Base-by-base conservation (phyloP, 2,113 vertebrate species). In the Aythya baeri region DNA sequence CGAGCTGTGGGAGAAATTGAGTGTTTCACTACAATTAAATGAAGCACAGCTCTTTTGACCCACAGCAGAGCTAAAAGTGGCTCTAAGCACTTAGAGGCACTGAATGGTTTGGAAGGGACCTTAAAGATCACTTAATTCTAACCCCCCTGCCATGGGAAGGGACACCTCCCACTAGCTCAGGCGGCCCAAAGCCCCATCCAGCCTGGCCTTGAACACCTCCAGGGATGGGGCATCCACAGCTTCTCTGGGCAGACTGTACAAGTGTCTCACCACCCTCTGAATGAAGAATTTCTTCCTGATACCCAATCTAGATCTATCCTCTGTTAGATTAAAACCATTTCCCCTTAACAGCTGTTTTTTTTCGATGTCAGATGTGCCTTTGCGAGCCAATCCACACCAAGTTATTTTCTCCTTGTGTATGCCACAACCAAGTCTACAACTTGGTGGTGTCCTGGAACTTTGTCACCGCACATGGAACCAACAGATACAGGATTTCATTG, bases 311-410 rank as follows among this genome's bases (percentile, higher is more conserved):
- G 38, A 41, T 12, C 34, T 38, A 27, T 36, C 10, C 36, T 63
- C 6, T 17, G 27, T 63, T 63, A 63, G 25, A 38, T 63, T 38
- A 38, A 41, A 63, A 63, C 16, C 25, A 63, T 41, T 63, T 7
- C 25, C 10, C 10, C 49, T 25, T 49, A 50, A 22, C 32, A 38
- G 36, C 5, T 75, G 52, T 41, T 27, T 49, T 25, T 72, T 89
- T 84, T 87, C 59, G 46, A 78, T 34, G 49, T 63, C 66, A 94
- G 81, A 46, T 86, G 36, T 87, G 66, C 44, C 55, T 90, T 73
- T 70, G 80, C 6, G 9, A 34, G 14, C 4, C 25, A 49, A 75
- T 71, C 61, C 65, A 44, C 59, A 20, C 18, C 6, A 70, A 81
- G 7, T 1, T 36, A 67, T 36, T 71, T 84, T 81, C 38, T 91